phyloP scores from a whole-genome alignment of 30 jellyfish, hydroid and myxozoan genomes.

The Turritopsis dohrnii region DNA sequence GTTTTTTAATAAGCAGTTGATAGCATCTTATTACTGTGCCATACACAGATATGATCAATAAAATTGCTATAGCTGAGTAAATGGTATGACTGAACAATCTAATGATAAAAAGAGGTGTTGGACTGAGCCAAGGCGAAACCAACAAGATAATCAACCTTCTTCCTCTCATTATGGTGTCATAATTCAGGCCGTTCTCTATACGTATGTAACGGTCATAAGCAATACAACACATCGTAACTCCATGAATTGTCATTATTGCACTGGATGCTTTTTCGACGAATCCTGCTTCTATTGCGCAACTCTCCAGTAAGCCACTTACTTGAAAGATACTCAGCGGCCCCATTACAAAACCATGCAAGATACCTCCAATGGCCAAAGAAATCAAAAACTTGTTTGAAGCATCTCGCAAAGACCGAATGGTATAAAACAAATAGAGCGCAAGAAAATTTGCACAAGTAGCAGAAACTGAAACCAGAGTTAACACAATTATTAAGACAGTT shows the following conservation, averaged over 20 bases:
- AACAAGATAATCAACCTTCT: background rate
- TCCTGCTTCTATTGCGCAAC: background rate
- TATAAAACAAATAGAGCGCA: background rate
- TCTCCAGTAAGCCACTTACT: background rate
- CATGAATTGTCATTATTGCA: background rate
- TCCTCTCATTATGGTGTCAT: background rate
- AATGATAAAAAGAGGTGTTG: background rate
- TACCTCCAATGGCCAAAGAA: background rate
- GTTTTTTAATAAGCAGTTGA: background rate
- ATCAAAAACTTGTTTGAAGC: background rate
- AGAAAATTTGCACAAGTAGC: background rate
- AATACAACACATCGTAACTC: background rate
- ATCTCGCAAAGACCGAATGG: background rate
- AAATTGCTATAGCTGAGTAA: background rate
- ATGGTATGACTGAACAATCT: background rate
- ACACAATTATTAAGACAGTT: background rate
- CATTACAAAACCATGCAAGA: background rate
- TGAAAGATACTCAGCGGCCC: background rate
- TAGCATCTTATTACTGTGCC: background rate
- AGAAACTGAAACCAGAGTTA: background rate
- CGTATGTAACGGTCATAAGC: background rate
- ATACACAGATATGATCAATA: background rate
- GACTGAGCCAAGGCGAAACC: background rate
- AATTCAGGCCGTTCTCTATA: background rate
- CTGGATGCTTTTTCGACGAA: background rate